Evolutionary conservation across 2,797 vertebrate genomes (phyloP).

Genomic region (Chaetophractus vellerosus): DNA sequence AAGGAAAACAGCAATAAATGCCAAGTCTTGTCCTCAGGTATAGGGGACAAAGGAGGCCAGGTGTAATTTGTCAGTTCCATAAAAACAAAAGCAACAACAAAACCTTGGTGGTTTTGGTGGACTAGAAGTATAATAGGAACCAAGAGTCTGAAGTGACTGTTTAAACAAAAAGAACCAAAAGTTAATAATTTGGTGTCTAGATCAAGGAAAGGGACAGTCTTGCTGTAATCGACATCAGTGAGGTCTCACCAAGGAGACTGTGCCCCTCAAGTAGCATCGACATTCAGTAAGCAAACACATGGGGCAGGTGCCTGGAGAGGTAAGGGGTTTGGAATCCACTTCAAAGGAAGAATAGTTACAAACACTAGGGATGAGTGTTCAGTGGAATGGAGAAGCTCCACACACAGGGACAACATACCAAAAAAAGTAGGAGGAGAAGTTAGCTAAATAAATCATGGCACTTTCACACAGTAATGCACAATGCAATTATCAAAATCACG

Average conservation of each 20-base stretch:
- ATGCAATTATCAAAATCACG: neutral
- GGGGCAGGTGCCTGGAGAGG: neutral
- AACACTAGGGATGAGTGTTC: fast-evolving
- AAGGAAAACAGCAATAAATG: conserved; percentile 13
- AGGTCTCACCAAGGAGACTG: neutral
- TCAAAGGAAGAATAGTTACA: neutral
- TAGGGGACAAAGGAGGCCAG: neutral
- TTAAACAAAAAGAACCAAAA: neutral
- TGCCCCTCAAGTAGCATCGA: fast-evolving
- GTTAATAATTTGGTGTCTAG: neutral
- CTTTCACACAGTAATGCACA: no score
- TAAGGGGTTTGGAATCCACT: neutral
- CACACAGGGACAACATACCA: neutral
- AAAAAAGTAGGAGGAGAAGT: neutral
- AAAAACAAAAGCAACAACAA: neutral
- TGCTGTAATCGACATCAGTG: neutral
- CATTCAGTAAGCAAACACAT: neutral
- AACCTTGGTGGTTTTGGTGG: neutral
- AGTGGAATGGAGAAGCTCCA: neutral
- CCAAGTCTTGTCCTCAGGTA: neutral
- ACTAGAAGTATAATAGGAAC: neutral
- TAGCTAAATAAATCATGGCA: fast-evolving
- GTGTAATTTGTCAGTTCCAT: neutral
- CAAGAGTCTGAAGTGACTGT: neutral
- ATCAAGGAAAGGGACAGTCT: neutral